A percentile compares a stretch with the other conserved stretches of the same genome.
Conservation (phyloP, 2,888 invertebrate species). For the Biston stratarius region DNA sequence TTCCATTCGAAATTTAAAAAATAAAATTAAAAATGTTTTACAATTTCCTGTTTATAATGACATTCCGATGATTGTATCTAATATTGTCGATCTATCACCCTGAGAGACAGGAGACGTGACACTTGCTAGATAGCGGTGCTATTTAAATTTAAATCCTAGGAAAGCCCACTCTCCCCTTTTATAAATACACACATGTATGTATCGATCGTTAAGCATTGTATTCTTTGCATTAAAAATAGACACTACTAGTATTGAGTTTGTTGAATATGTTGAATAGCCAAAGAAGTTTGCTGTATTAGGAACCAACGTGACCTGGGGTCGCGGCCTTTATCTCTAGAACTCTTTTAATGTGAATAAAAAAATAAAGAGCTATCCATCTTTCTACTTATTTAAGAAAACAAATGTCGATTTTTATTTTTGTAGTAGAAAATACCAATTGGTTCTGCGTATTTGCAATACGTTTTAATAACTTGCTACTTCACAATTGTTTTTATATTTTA, state of each 20-base stretch:
- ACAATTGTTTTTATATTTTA: conserved; percentile 59
- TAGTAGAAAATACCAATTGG: neutral
- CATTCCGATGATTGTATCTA: conserved; percentile 23
- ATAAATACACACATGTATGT: conserved; percentile 45
- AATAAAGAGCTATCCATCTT: too few species aligned
- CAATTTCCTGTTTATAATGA: conserved; percentile 21
- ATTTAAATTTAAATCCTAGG: conserved; percentile 81
- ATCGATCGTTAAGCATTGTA: conserved; percentile 34
- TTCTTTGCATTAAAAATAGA: conserved; percentile 18
- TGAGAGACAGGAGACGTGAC: conserved; percentile 65
- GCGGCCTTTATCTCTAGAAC: too few species aligned
- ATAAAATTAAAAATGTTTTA: neutral
- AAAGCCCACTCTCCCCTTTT: conserved; percentile 59
- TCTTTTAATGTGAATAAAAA: too few species aligned
- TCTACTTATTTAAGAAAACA: neutral
- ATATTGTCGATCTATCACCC: conserved; percentile 76
- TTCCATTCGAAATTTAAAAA: neutral
- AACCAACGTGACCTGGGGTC: too few species aligned
- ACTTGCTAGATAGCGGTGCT: conserved; percentile 70
- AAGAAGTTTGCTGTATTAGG: too few species aligned
- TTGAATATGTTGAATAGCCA: too few species aligned
- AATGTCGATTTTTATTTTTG: too few species aligned
- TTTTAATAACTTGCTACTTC: conserved; percentile 39
- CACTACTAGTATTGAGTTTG: neutral
- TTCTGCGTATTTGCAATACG: neutral